Evolutionary conservation across 2,888 invertebrate species (phyloP), one percentile per base, ranked within the genome.

Genomic region (Carcina quercana): DNA sequence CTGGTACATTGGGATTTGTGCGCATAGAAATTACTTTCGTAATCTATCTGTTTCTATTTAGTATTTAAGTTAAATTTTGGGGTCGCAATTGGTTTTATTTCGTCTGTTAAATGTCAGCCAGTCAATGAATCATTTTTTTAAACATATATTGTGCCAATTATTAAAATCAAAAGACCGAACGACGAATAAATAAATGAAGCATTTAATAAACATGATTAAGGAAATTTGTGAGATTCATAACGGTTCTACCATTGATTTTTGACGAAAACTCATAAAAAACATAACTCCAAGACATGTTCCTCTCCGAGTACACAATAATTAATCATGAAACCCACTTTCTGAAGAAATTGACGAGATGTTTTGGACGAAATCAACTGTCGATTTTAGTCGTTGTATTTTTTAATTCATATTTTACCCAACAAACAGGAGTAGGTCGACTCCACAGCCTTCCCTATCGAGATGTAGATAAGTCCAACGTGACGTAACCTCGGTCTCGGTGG

Each of bases 401-500:
- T 20, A n/a, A n/a, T 3, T 8, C 10, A n/a, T 20, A 20, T 10
- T 20, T 10, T 8, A 20, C 20, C 5, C 20, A 19, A n/a, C 7
- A 2, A 2, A 19, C 2, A 19, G 19, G 3, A n/a, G 2, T 19
- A 15, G 27, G 27, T 31, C 62, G 42, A 47, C 69, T 71, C 72
- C 43, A 62, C 37, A 32, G 43, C 22, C 46, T 35, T 43, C 38
- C 8, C 15, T 47, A 37, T 24, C n/a, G 34, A 52, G 62, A 68
- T 65, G 53, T 32, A 65, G 73, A 73, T 69, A 72, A 60, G 47
- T 42, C 41, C 47, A 45, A 53, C 57, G 62, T 64, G 59, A 61
- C 50, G 63, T 66, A 59, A 57, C 52, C 47, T 37, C 35, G 49
- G 41, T 53, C 45, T 47, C 40, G 42, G 33, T 53, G 68, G 71